Base-by-base conservation (phyloP, 2,888 invertebrate genomes). In the Creontiades dilutus region DNA sequence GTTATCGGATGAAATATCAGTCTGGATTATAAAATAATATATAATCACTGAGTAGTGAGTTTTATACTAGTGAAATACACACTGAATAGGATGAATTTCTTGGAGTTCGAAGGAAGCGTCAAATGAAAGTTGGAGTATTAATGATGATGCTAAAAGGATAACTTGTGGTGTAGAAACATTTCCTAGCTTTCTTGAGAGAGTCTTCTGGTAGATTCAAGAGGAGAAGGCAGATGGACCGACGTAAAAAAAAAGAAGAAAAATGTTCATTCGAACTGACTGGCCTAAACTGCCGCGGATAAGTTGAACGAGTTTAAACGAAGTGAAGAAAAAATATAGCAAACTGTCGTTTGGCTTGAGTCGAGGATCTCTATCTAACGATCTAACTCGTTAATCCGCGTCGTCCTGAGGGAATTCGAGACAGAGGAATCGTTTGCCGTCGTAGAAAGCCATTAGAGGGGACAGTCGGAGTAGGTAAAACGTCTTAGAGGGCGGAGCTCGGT, bases 321-420 rank as follows among this genome's bases (percentile, higher is more conserved):
- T 68, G 23, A 23, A 68, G 23, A 68, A 68, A 68, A 61, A 61
- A 61, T 19, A 57, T n/a, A n/a, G 19, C 23, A 19, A 11, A 23
- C 7, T 23, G 19, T 19, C 23, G 23, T 19, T 68, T 68, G 23
- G 68, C 3, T 68, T 68, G 12, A 23, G 23, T 23, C 68, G 13
- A 23, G 68, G 68, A 23, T 52, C 82, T 82, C 82, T 82, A 82
- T 82, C 82, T 82, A 82, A 82, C 47, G 82, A 82, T 82, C 82
- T 52, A 47, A 82, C 82, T 82, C 82, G 82, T 82, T 82, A 82
- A 82, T 82, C 48, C 82, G 27, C 82, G 68, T 68, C 23, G 23
- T 23, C 68, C 68, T 68, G 68, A 19, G 68, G 23, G 68, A 68
- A 23, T 68, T 68, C 27, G 68, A 68, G 61, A n/a, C 61, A 23